These are phyloP conservation scores for Patiria pectinifera DNA, from an alignment of 53 echinoderm and acorn worm species.

Conservation along the genomic window DNA sequence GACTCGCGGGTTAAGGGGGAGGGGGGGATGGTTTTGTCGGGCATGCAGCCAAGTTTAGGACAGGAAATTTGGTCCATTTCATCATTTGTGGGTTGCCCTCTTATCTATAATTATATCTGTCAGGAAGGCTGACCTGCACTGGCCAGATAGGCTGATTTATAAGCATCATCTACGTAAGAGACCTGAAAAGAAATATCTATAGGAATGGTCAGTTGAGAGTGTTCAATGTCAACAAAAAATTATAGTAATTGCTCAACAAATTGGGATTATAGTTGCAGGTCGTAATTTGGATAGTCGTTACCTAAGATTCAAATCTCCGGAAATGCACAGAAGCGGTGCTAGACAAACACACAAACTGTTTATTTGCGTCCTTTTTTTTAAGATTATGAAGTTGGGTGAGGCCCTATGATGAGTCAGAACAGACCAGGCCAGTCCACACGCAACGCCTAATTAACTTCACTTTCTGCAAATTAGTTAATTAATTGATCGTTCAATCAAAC, in stretches of 20 bases:
- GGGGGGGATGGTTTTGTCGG: not conserved
- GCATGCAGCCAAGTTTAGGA: conserved; percentile 14
- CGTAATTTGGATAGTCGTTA: not conserved
- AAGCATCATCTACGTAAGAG: not conserved
- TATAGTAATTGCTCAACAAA: too few species aligned
- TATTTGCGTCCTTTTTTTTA: too few species aligned
- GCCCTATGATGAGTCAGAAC: not conserved
- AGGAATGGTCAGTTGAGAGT: too few species aligned
- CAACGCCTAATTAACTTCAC: not conserved
- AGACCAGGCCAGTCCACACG: not conserved
- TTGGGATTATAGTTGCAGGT: too few species aligned
- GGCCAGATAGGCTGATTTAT: conserved; percentile 9
- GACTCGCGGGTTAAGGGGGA: not conserved
- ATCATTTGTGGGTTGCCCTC: not conserved
- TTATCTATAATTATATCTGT: conserved; percentile 27
- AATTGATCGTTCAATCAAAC: too few species aligned
- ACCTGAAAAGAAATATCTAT: too few species aligned
- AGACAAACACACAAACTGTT: not conserved
- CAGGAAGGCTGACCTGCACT: conserved; percentile 18
- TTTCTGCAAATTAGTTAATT: too few species aligned
- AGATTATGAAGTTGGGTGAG: not conserved
- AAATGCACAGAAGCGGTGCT: not conserved
- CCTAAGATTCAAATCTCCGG: not conserved
- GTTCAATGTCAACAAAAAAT: too few species aligned
- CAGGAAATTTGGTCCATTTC: conserved; percentile 25